phyloP scores from a whole-genome alignment of 2,797 vertebrate species.

The Eutrigla gurnardus region DNA sequence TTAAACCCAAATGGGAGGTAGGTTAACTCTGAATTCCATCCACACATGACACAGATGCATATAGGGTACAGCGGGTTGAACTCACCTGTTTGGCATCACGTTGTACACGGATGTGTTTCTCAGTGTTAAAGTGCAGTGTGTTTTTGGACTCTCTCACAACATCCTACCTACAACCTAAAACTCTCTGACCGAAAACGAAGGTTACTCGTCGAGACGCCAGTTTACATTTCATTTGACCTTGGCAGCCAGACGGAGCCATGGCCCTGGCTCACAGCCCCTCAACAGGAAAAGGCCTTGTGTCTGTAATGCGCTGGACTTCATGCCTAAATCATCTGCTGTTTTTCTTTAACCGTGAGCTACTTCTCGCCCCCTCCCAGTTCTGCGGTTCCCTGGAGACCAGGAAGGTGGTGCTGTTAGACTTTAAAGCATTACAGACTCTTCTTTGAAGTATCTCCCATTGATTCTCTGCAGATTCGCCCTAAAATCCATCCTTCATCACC shows the following conservation, averaged over 20 bases:
- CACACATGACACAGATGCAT: neutral
- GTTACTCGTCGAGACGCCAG: slow-evolving; percentile 30
- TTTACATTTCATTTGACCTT: slow-evolving; percentile 51
- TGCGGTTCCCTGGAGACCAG: slow-evolving; percentile 27
- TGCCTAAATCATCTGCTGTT: slow-evolving; percentile 25
- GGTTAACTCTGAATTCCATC: slow-evolving; percentile 10
- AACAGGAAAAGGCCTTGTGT: neutral
- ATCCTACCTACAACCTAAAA: neutral
- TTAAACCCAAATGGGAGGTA: slow-evolving; percentile 90
- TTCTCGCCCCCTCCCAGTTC: slow-evolving; percentile 33
- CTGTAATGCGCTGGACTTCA: slow-evolving; percentile 8
- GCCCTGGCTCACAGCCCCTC: slow-evolving; percentile 9
- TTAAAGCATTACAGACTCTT: slow-evolving; percentile 42
- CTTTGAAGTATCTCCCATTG: slow-evolving; percentile 54
- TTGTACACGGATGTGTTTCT: neutral
- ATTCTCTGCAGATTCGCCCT: slow-evolving; percentile 44
- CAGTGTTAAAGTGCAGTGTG: neutral
- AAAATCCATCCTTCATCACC: slow-evolving; percentile 15
- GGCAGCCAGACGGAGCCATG: slow-evolving; percentile 1
- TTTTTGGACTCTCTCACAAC: too few relatives aligned
- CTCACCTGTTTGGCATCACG: neutral
- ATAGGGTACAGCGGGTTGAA: neutral
- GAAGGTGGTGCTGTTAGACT: slow-evolving; percentile 30
- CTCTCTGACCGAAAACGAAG: slow-evolving; percentile 48
- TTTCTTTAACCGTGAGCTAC: slow-evolving; percentile 30